Conservation (phyloP, 2,797 vertebrate species). For the Ptychadena robeensis region DNA sequence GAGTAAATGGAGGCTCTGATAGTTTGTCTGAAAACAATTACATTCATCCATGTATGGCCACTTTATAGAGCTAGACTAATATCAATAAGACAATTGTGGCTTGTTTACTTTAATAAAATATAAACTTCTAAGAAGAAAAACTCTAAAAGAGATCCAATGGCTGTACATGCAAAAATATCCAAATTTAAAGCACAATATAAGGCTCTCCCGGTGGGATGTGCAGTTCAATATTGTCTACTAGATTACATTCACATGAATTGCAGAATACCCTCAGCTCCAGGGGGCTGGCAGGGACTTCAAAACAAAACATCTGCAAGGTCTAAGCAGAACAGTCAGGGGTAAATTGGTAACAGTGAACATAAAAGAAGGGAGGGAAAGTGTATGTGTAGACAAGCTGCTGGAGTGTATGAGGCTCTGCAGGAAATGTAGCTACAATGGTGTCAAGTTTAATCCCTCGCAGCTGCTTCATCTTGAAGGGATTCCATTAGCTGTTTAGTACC, state of each 20-base stretch:
- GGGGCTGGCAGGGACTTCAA: slow-evolving; percentile 70
- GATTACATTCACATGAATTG: slow-evolving; percentile 77
- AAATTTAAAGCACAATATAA: slow-evolving; percentile 41
- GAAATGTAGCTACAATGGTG: slow-evolving; percentile 56
- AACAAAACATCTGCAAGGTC: slow-evolving; percentile 75
- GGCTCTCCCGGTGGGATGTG: slow-evolving; percentile 48
- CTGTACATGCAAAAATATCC: neutral
- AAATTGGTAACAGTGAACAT: slow-evolving; percentile 73
- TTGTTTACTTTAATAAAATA: too few species aligned
- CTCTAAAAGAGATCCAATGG: neutral
- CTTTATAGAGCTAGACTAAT: too few species aligned
- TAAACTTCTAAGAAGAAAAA: neutral
- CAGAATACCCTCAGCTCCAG: slow-evolving; percentile 75
- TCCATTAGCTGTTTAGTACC: slow-evolving; percentile 58
- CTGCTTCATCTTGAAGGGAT: slow-evolving; percentile 63
- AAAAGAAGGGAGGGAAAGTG: slow-evolving; percentile 72
- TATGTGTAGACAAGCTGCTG: slow-evolving; percentile 74
- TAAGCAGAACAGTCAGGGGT: slow-evolving; percentile 68
- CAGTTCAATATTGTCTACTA: slow-evolving; percentile 79
- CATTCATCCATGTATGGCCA: too few species aligned
- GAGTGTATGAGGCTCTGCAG: slow-evolving; percentile 56
- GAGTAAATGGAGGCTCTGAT: too few species aligned
- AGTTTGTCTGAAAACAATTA: too few species aligned
- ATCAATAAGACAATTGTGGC: too few species aligned
- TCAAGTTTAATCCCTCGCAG: slow-evolving; percentile 68